Evolutionary conservation across 1,140 invertebrate species (phyloP).

Genomic region (Drosophila orosa): DNA sequence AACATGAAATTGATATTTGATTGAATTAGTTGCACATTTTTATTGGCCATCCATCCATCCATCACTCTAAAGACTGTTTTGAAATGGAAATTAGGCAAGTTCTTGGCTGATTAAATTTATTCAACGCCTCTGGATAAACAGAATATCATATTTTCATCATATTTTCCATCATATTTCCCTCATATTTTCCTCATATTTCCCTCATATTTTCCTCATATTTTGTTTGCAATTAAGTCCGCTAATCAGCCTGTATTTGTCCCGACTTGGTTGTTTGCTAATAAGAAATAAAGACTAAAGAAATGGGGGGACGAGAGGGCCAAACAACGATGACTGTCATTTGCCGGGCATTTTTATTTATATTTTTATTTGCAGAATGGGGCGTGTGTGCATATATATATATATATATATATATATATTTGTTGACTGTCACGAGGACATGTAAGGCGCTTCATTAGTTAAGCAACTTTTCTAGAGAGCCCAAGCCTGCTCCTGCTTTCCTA

Average conservation of each 20-base stretch:
- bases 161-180: background rate
- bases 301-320: background rate
- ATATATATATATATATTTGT: conserved; percentile 1
- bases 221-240: conserved; percentile 8
- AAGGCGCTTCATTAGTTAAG: conserved; percentile 47
- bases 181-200: background rate
- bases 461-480: conserved; percentile 27
- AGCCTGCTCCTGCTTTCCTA: background rate
- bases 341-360: conserved; percentile 16
- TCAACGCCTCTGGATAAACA: background rate
- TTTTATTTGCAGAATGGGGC: conserved; percentile 31
- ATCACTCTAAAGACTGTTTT: background rate
- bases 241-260: conserved; percentile 11
- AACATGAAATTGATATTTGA: conserved; percentile 15
- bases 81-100: background rate
- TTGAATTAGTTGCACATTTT: conserved; percentile 6
- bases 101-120: background rate
- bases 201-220: no score
- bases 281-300: background rate
- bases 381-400: background rate
- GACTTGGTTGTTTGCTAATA: conserved; percentile 5
- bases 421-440: conserved; percentile 29
- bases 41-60: background rate
- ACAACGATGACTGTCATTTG: conserved; percentile 18
- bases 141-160: background rate